Evolutionary conservation across 2,797 vertebrate species (phyloP), one percentile per base, ranked within the genome.

Genomic region (Anolis apletophallus): DNA sequence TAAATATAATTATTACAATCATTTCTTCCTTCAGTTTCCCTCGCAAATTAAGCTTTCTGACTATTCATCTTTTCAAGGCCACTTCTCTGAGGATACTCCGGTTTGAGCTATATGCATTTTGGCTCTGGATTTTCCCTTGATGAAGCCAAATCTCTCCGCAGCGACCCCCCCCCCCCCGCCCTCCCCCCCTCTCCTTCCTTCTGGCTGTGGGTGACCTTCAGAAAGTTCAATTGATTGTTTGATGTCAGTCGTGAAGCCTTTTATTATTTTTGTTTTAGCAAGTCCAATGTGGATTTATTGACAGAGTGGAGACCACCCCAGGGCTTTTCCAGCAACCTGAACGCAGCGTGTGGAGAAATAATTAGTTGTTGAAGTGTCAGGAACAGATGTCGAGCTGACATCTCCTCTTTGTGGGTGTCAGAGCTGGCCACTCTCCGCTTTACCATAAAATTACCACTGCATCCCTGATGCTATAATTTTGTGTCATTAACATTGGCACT

Each of bases 381-480:
- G 82, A 93, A 87, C 90, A 93, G 92, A 92, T 93, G 92, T 92
- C 3, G 80, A 91, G 68, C 84, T 91, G 94, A 93, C 93, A 93
- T 92, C 89, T 90, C 86, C 85, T 69, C 40, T 90, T 88, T 73
- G 36, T 88, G 80, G 23, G 88, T 88, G 92, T 94, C 92, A 92
- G 76, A 87, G 93, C 90, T 87, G 90, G 87, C 85, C 73, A 76
- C 90, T 90, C 87, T 85, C 85, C 81, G 87, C 85, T 88, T 91
- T 85, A 84, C 74, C 16, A 86, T 90, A 93, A n/a, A 92, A 88
- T 93, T 88, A 88, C 71, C 55, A 32, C 72, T 1, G 32, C 83
- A 46, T 32, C 54, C 69, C 69, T 76, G 71, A 71, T 40, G 52
- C 76, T 80, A 36, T 80, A 57, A 83, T 81, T 85, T 75, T 85